Conservation (phyloP, 2,797 vertebrate genomes). For the Spinibarbus caldwelli region DNA sequence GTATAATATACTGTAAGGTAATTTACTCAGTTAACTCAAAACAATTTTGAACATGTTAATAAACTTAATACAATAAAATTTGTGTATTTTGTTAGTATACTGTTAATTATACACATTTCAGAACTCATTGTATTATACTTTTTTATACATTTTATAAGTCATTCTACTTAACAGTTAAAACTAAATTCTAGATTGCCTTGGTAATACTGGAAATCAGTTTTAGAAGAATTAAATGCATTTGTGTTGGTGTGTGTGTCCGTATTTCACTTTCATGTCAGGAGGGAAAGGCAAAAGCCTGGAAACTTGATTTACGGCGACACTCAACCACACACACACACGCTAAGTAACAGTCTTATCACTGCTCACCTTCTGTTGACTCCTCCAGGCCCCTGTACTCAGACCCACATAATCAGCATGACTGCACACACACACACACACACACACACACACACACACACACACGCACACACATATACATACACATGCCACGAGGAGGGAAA, state of each 20-base stretch:
- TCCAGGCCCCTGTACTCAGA: slow-evolving; percentile 75
- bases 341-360: slow-evolving; percentile 76
- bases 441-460: too few relatives aligned
- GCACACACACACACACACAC: slow-evolving; percentile 34
- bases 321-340: background rate
- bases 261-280: slow-evolving; percentile 17
- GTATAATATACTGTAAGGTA: background rate
- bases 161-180: background rate
- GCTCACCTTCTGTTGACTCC: slow-evolving; percentile 83
- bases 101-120: background rate
- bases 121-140: background rate
- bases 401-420: slow-evolving; percentile 52
- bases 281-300: slow-evolving; percentile 39
- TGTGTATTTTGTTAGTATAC: background rate
- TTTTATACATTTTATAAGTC: background rate
- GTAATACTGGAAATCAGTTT: background rate
- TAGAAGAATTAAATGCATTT: background rate
- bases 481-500: background rate
- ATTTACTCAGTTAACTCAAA: background rate
- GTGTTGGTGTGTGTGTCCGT: slow-evolving; percentile 3
- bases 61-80: background rate
- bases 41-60: background rate
- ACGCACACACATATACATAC: too few relatives aligned
- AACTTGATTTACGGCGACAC: slow-evolving; percentile 30
- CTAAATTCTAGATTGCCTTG: background rate